Percentiles rank a stretch among this genome's conserved stretches.
phyloP scores from a whole-genome alignment of 2,113 vertebrate species.

The Amblyornis subalaris region DNA sequence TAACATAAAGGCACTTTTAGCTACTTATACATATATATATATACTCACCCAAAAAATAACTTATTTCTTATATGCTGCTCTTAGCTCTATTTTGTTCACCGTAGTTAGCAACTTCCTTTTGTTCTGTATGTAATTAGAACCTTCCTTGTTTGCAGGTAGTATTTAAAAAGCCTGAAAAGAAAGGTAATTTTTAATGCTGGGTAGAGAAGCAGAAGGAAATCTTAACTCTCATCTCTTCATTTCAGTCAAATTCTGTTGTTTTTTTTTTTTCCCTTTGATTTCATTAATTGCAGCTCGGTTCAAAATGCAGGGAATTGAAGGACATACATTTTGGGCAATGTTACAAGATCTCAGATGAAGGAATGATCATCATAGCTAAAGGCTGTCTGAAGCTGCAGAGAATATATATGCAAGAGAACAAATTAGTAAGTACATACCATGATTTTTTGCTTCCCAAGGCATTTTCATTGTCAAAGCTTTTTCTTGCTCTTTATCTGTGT shows the following conservation, averaged over 20 bases:
- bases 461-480: neutral
- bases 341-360: constrained; percentile 94
- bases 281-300: constrained; percentile 82
- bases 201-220: neutral
- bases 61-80: neutral
- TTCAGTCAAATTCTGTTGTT: neutral
- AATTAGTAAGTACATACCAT: constrained; percentile 83
- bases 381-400: constrained; percentile 91
- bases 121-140: neutral
- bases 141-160: neutral
- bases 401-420: constrained; percentile 99
- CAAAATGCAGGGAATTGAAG: constrained; percentile 89
- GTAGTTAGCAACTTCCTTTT: neutral
- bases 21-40: neutral
- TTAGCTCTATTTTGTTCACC: neutral
- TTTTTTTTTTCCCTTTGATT: neutral
- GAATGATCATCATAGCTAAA: constrained; percentile 91
- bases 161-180: neutral
- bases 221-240: neutral
- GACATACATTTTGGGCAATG: constrained; percentile 97
- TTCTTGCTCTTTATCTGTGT: neutral
- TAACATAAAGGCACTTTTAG: neutral
- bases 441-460: neutral
- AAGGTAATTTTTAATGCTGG: neutral
- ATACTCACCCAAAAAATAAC: neutral